Percentiles rank a stretch among this genome's conserved stretches.
Conservation (phyloP, 2,113 vertebrate genomes). For the Gymnogyps californianus region DNA sequence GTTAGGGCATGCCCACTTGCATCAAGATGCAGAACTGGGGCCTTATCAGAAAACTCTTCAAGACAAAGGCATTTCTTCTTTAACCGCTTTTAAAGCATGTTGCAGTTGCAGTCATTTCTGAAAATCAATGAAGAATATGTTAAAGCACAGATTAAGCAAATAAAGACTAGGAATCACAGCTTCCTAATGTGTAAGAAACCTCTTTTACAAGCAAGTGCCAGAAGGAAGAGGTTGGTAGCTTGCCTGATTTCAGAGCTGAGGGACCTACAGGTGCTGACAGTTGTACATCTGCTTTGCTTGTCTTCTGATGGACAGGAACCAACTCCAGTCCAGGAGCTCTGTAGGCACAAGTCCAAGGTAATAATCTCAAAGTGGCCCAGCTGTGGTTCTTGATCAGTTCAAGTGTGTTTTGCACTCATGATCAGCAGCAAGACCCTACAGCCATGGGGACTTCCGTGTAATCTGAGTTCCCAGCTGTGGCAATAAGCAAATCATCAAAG, state of each 20-base stretch:
- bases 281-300: slow-evolving; percentile 15
- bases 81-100: neutral
- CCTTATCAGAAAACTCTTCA: slow-evolving; percentile 9
- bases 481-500: slow-evolving; percentile 41
- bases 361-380: slow-evolving; percentile 33
- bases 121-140: neutral
- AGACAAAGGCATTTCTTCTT: neutral
- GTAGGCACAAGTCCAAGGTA: slow-evolving; percentile 25
- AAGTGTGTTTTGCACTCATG: slow-evolving; percentile 4
- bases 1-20: neutral
- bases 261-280: neutral
- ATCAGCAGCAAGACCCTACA: slow-evolving; percentile 14
- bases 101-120: neutral
- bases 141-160: neutral
- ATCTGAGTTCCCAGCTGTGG: slow-evolving; percentile 48
- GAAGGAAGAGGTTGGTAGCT: slow-evolving; percentile 7
- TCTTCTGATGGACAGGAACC: slow-evolving; percentile 16
- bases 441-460: slow-evolving; percentile 3
- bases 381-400: slow-evolving; percentile 37
- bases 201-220: neutral
- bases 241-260: slow-evolving; percentile 15
- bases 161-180: neutral
- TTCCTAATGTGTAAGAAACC: neutral
- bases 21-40: neutral
- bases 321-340: neutral